phyloP scores from a whole-genome alignment of 2,113 vertebrate genomes.

The Paradisaea rubra region DNA sequence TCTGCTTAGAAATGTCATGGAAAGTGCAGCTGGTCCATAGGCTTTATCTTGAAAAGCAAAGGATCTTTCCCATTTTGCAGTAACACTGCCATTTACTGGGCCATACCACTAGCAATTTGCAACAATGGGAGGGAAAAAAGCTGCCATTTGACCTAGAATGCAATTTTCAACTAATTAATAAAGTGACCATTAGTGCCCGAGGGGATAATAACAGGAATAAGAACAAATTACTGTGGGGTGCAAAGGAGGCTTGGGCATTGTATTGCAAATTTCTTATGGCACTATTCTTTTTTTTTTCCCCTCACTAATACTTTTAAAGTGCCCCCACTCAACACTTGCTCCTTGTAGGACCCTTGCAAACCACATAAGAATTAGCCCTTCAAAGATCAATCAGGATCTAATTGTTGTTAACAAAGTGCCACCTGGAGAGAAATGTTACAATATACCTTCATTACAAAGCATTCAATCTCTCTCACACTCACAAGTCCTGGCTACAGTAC shows the following conservation, averaged over 20 bases:
- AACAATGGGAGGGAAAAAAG: conserved; percentile 66
- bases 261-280: conserved; percentile 72
- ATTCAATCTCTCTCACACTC: conserved; percentile 56
- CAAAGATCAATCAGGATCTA: conserved; percentile 72
- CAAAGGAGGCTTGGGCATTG: conserved; percentile 65
- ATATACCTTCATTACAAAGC: conserved; percentile 73
- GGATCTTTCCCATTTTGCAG: conserved; percentile 67
- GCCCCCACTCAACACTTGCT: conserved; percentile 71
- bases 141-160: conserved; percentile 75
- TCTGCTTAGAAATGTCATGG: conserved; percentile 58
- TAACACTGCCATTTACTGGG: conserved; percentile 63
- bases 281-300: conserved; percentile 31
- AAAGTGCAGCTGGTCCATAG: conserved; percentile 66
- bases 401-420: conserved; percentile 73
- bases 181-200: conserved; percentile 74
- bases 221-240: conserved; percentile 69
- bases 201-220: conserved; percentile 75
- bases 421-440: conserved; percentile 74
- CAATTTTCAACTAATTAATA: conserved; percentile 74
- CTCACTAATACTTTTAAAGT: conserved; percentile 70
- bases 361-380: conserved; percentile 71
- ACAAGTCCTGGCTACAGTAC: conserved; percentile 44
- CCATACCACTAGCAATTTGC: conserved; percentile 67
- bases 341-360: conserved; percentile 69
- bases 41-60: conserved; percentile 67